Conservation (phyloP, 2,888 invertebrate species). For the Tetranychus truncatus region DNA sequence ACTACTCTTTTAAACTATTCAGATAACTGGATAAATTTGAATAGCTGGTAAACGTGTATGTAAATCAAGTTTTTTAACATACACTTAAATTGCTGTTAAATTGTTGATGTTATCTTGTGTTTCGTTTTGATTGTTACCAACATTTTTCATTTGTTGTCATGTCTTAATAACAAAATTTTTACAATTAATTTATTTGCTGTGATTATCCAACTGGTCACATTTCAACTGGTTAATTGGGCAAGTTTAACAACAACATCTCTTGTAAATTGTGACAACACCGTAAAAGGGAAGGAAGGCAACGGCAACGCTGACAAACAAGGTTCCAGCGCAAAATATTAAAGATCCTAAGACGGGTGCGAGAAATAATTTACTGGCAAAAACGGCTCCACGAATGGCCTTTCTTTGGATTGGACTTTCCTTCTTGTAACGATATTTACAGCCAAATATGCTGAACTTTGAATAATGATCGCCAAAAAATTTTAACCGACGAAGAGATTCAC, state of each 20-base stretch:
- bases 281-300: conserved; percentile 32
- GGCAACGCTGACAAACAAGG: conserved; percentile 31
- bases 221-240: background rate
- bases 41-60: too few species aligned
- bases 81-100: too few species aligned
- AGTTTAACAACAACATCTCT: background rate
- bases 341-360: conserved; percentile 30
- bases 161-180: too few species aligned
- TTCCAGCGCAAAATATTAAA: conserved; percentile 32
- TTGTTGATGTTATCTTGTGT: too few species aligned
- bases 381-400: conserved; percentile 32
- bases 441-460: conserved; percentile 33
- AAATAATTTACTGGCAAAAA: conserved; percentile 32
- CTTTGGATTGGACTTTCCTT: conserved; percentile 32
- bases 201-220: background rate
- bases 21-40: too few species aligned
- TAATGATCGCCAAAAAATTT: conserved; percentile 34
- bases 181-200: too few species aligned
- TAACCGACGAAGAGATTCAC: conserved; percentile 31
- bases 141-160: too few species aligned
- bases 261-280: conserved; percentile 22
- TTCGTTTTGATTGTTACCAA: too few species aligned
- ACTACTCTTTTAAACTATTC: too few species aligned
- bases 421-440: conserved; percentile 34
- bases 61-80: too few species aligned